Conservation (phyloP, 2,113 vertebrate species). For the Ginglymostoma cirratum region DNA sequence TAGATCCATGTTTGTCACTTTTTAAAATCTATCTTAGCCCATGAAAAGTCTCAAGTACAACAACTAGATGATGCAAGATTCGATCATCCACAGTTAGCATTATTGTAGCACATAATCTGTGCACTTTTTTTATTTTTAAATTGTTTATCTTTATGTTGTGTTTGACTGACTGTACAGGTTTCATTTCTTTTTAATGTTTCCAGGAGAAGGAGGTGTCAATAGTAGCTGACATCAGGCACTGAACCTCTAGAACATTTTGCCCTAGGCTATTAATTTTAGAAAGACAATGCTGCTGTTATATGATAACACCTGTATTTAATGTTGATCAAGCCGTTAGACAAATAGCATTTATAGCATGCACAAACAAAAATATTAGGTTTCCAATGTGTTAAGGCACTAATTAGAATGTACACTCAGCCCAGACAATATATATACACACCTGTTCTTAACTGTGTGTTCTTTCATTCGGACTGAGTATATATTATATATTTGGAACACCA, state of each 20-base stretch:
- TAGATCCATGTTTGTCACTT: no score
- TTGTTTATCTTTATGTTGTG: background rate
- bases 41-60: no score
- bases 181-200: background rate
- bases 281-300: background rate
- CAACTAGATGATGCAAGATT: no score
- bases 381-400: background rate
- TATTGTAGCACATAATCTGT: no score
- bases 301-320: background rate
- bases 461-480: background rate
- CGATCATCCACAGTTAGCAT: no score
- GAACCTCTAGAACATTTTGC: background rate
- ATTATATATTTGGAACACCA: no score
- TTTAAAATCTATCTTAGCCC: no score
- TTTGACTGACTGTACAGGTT: background rate
- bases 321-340: background rate
- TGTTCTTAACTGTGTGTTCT: background rate
- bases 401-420: background rate
- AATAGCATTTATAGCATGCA: background rate
- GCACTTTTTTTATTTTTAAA: no score
- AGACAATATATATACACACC: background rate
- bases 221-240: background rate
- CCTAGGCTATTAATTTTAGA: background rate
- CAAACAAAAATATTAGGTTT: background rate
- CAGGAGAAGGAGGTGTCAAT: background rate